A percentile compares a stretch with the other conserved stretches of the same genome.
Evolutionary conservation across 30 jellyfish, hydroid and myxozoan genomes (phyloP).

Genomic region (Aurelia coerulea): DNA sequence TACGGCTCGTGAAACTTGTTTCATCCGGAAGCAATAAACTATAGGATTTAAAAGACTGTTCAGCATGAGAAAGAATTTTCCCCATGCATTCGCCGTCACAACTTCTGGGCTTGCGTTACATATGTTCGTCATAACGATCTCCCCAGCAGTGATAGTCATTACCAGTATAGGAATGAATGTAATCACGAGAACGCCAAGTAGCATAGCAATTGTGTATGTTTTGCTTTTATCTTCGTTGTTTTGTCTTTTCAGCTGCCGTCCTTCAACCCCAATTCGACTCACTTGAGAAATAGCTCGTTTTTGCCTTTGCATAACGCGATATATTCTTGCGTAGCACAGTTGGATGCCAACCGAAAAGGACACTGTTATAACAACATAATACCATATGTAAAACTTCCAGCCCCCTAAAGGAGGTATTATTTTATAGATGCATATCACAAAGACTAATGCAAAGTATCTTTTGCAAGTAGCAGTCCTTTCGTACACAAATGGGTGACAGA

Average conservation of each 20-base stretch:
- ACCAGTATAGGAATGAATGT: constrained; percentile 23
- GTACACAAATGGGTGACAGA: constrained; percentile 36
- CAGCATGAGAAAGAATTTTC: constrained; percentile 6
- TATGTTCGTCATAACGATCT: not conserved
- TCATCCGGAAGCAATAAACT: constrained; percentile 21
- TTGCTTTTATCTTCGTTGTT: constrained; percentile 13
- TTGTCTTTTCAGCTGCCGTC: not conserved
- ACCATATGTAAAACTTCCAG: not conserved
- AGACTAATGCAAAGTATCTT: not conserved
- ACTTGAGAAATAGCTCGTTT: not conserved
- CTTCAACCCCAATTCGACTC: constrained; percentile 5
- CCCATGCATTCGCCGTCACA: not conserved
- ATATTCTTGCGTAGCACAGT: constrained; percentile 18
- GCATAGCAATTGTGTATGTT: constrained; percentile 6
- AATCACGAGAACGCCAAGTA: not conserved
- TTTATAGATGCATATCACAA: constrained; percentile 24
- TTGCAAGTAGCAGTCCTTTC: constrained; percentile 10
- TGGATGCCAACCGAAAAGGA: not conserved
- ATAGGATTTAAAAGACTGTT: constrained; percentile 27
- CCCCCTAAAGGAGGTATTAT: constrained; percentile 11
- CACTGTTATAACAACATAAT: constrained; percentile 6
- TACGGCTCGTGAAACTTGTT: constrained; percentile 9
- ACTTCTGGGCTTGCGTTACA: constrained; percentile 8
- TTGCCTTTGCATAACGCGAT: constrained; percentile 1
- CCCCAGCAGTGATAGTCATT: not conserved